phyloP scores from a whole-genome alignment of 2,113 vertebrate genomes.

The Sebastes fasciatus region DNA sequence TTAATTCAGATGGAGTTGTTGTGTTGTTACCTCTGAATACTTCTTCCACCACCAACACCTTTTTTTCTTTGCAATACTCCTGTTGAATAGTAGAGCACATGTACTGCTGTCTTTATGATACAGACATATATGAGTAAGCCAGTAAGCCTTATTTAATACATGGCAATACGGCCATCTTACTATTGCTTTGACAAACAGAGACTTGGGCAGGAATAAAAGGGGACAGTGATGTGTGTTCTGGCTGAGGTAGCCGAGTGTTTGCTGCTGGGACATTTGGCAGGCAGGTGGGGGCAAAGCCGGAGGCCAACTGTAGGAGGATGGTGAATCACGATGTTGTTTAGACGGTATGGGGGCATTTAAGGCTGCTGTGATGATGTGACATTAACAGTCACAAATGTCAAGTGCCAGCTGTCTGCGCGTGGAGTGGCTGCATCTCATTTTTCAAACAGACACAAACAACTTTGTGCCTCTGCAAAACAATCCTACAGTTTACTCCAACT shows the following conservation, averaged over 20 bases:
- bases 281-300: conserved; percentile 43
- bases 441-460: conserved; percentile 17
- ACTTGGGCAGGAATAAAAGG: not conserved
- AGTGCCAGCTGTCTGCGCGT: conserved; percentile 58
- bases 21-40: not conserved
- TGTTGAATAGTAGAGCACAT: not conserved
- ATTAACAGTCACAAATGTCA: conserved; percentile 66
- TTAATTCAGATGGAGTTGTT: no score
- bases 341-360: conserved; percentile 33
- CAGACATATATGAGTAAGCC: not conserved
- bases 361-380: conserved; percentile 43
- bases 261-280: conserved; percentile 56
- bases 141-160: not conserved
- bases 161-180: not conserved
- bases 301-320: conserved; percentile 43
- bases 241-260: conserved; percentile 23
- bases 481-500: not conserved
- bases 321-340: conserved; percentile 64
- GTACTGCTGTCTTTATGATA: not conserved
- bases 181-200: conserved; percentile 9
- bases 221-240: conserved; percentile 4
- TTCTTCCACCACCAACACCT: not conserved
- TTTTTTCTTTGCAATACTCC: not conserved
- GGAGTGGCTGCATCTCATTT: conserved; percentile 32
- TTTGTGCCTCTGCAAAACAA: not conserved